Base-by-base conservation (phyloP, 2,888 invertebrate genomes). In the Hypolimnas misippus region DNA sequence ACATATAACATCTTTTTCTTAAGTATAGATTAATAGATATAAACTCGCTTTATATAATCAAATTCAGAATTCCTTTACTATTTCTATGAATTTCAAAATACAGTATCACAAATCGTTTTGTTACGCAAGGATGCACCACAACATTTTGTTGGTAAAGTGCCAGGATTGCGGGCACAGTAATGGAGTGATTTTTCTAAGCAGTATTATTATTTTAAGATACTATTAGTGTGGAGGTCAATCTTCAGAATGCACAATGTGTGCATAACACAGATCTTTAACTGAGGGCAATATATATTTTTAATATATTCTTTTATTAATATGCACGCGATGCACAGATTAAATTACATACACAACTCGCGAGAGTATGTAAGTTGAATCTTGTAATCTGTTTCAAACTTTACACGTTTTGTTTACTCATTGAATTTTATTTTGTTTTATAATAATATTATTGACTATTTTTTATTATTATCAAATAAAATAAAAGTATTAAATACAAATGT, bases 111-210 rank as follows among this genome's bases (percentile, higher is more conserved):
- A 66, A 68, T 64, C 51, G 61, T 63, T 65, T 68, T 65, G 68
- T 62, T 63, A 68, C 64, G 68, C 64, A 58, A 68, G 57, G 59
- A 64, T 60, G 60, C 62, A 63, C 69, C 68, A 60, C 66, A 63
- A 63, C 67, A 66, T 60, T 66, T 51, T 57, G 67, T 67, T 70
- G 71, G 71, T 69, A 65, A 68, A 57, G 56, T 70, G 71, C 69
- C 70, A 69, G 68, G 62, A 64, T 66, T 67, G 64, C 62, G 65
- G 60, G 46, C 53, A 62, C 29, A 51, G 55, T 66, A 65, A 69
- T 70, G 67, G 65, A 62, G 63, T 67, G 61, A 69, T 65, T 69
- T 67, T 69, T 68, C 62, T 66, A 67, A 70, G 63, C 63, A 63
- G 53, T 40, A 62, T 61, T 65, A 69, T 64, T 66, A 55, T 57